Evolutionary conservation across 2,113 vertebrate species (phyloP).

Genomic region (Cyprinus carpio): DNA sequence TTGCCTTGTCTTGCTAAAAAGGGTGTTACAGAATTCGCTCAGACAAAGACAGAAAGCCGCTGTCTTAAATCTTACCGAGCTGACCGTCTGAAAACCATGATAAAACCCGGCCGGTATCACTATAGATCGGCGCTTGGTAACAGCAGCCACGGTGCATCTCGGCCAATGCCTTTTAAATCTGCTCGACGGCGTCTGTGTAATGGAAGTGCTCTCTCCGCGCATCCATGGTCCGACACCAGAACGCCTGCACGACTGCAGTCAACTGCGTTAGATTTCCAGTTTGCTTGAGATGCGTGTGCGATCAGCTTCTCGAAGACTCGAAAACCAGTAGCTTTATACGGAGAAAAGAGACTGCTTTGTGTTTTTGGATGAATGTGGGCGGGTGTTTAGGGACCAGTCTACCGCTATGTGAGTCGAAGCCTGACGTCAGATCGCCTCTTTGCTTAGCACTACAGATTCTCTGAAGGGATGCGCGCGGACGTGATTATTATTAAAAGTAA

Average conservation of each 20-base stretch:
- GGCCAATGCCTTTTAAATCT: conserved; percentile 51
- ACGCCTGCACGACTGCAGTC: neutral
- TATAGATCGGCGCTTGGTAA: conserved; percentile 56
- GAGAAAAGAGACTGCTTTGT: conserved; percentile 39
- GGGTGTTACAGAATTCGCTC: neutral
- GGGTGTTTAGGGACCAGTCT: neutral
- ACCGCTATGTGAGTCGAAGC: neutral
- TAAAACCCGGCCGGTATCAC: conserved; percentile 66
- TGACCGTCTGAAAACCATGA: conserved; percentile 76
- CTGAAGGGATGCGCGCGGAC: neutral
- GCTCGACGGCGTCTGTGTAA: conserved; percentile 33
- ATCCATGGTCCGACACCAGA: neutral
- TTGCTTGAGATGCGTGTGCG: neutral
- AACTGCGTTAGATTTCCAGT: neutral
- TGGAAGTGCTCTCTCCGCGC: conserved; percentile 50
- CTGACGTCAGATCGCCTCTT: conserved; percentile 16
- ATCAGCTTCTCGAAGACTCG: neutral
- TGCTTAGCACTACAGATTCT: neutral
- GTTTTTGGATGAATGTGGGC: neutral
- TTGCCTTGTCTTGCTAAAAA: neutral
- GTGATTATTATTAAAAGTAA: neutral
- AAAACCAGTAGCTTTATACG: neutral
- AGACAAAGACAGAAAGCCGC: conserved; percentile 16
- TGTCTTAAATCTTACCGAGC: conserved; percentile 69
- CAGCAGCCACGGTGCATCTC: conserved; percentile 73